Evolutionary conservation across 2,888 invertebrate genomes (phyloP).

Genomic region (Julus scandinavius): DNA sequence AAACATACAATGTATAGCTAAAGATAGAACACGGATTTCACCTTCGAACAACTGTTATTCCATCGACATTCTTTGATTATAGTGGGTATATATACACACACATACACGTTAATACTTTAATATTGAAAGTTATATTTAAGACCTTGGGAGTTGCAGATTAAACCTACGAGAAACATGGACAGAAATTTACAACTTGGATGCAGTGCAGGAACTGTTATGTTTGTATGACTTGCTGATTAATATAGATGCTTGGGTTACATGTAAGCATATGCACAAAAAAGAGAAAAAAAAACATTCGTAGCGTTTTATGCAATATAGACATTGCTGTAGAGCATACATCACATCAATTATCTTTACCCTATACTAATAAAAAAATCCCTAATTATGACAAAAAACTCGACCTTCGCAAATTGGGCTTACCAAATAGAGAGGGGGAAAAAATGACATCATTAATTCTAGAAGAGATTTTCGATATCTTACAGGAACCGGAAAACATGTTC

Average conservation of each 20-base stretch:
- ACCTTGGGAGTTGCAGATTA: too few relatives aligned
- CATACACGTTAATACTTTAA: too few relatives aligned
- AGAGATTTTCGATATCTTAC: neutral
- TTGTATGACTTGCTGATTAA: neutral
- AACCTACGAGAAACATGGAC: too few relatives aligned
- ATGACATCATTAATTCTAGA: constrained; percentile 34
- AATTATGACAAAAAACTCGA: constrained; percentile 18
- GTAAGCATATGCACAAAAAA: too few relatives aligned
- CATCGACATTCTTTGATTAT: too few relatives aligned
- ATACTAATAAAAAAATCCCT: neutral
- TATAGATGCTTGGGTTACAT: neutral
- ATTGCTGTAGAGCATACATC: neutral
- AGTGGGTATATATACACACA: too few relatives aligned
- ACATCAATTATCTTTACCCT: neutral
- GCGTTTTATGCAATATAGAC: neutral
- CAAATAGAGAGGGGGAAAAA: neutral
- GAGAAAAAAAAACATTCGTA: too few relatives aligned
- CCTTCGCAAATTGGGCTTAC: neutral
- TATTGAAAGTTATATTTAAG: too few relatives aligned
- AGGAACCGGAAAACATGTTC: neutral
- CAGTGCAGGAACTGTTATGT: too few relatives aligned
- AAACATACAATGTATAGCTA: neutral
- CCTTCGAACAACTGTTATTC: too few relatives aligned
- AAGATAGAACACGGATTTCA: too few relatives aligned
- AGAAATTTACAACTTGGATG: too few relatives aligned